phyloP scores from a whole-genome alignment of 2,113 vertebrate species.

The Mystacornis crossleyi region DNA sequence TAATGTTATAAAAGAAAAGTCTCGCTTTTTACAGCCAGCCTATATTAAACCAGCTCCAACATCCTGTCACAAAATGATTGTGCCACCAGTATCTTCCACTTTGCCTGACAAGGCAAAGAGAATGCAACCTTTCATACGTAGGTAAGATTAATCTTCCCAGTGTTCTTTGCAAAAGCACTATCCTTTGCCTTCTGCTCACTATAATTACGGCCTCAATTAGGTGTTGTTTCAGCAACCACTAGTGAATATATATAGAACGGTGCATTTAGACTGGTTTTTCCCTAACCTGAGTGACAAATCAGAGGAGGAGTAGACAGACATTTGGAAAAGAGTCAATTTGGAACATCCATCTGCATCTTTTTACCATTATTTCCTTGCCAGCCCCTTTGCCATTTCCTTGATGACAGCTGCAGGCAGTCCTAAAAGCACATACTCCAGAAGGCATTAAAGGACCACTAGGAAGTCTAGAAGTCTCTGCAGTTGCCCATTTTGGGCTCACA shows the following conservation, averaged over 20 bases:
- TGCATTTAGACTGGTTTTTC: background rate
- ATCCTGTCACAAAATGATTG: background rate
- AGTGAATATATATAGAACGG: background rate
- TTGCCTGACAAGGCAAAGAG: background rate
- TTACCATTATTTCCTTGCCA: background rate
- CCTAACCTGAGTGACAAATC: background rate
- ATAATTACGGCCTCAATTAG: background rate
- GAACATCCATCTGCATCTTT: background rate
- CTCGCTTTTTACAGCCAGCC: background rate
- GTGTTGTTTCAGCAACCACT: background rate
- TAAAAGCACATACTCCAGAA: background rate
- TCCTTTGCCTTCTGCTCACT: background rate
- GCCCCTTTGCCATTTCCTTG: background rate
- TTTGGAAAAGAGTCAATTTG: background rate
- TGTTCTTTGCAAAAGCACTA: background rate
- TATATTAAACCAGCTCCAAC: background rate
- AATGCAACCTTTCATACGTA: background rate
- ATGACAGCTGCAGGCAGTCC: fast-evolving
- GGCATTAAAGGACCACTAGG: background rate
- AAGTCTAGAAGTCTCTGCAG: background rate
- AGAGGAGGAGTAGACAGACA: background rate
- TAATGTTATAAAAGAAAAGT: background rate
- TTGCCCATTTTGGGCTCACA: background rate
- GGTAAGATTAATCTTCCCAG: background rate
- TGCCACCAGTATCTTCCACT: background rate